These are phyloP conservation scores for Pinna nobilis DNA, from an alignment of 1,140 invertebrate species.

Conservation along the genomic window DNA sequence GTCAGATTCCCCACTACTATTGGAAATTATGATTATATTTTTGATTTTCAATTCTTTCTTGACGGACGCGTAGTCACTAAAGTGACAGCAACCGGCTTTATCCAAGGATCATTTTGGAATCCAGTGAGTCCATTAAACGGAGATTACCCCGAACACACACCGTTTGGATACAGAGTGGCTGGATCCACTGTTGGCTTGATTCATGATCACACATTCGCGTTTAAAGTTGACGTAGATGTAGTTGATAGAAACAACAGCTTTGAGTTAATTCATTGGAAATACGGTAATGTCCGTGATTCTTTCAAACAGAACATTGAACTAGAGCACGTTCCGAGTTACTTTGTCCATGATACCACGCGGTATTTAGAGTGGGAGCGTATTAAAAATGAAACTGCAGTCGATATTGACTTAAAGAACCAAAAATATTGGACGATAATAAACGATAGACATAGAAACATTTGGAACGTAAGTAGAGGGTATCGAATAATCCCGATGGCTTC, in stretches of 20 bases:
- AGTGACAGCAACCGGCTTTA: conserved; percentile 47
- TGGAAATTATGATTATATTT: conserved; percentile 56
- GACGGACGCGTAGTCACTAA: conserved; percentile 46
- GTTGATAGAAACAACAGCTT: conserved; percentile 42
- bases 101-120: conserved; percentile 41
- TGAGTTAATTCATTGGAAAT: conserved; percentile 47
- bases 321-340: conserved; percentile 26
- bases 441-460: conserved; percentile 32
- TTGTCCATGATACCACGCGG: conserved; percentile 42
- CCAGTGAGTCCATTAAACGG: conserved; percentile 17
- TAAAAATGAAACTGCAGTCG: conserved; percentile 29
- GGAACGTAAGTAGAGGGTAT: conserved; percentile 38
- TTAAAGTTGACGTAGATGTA: conserved; percentile 51
- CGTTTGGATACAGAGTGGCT: conserved; percentile 46
- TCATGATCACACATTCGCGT: conserved; percentile 53
- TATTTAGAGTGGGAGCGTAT: conserved; percentile 43
- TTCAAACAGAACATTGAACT: conserved; percentile 5
- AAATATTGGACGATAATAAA: conserved; percentile 45
- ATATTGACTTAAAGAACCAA: conserved; percentile 37
- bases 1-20: conserved; percentile 39
- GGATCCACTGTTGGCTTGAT: conserved; percentile 36
- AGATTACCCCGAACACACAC: conserved; percentile 1
- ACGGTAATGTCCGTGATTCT: conserved; percentile 26
- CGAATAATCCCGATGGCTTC: conserved; percentile 41
- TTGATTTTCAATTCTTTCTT: conserved; percentile 54